Evolutionary conservation across 2,888 invertebrate species (phyloP).

Genomic region (Mesoligia furuncula): DNA sequence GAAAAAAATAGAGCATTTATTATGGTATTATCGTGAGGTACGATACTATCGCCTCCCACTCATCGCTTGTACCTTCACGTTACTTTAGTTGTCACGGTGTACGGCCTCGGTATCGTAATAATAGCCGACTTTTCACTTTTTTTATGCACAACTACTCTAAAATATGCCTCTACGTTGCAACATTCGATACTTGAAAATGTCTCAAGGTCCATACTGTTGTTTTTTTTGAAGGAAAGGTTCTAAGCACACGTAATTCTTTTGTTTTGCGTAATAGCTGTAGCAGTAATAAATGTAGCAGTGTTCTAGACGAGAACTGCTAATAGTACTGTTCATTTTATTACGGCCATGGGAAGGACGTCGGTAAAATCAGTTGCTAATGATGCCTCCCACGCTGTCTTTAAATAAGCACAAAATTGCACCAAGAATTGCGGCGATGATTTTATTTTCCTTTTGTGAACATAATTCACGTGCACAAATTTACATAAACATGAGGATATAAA

Average conservation of each 20-base stretch:
- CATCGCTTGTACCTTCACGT: slow-evolving; percentile 52
- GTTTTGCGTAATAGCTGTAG: slow-evolving; percentile 46
- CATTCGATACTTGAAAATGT: slow-evolving; percentile 66
- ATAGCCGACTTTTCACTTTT: slow-evolving; percentile 76
- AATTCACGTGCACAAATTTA: slow-evolving; percentile 2
- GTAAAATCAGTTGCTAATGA: slow-evolving; percentile 29
- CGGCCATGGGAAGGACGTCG: slow-evolving; percentile 54
- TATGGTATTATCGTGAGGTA: slow-evolving; percentile 37
- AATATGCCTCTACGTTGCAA: slow-evolving; percentile 72
- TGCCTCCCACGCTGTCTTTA: slow-evolving; percentile 22
- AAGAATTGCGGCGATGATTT: slow-evolving; percentile 1
- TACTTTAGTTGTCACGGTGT: slow-evolving; percentile 73
- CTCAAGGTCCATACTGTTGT: slow-evolving; percentile 65
- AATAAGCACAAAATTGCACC: not conserved
- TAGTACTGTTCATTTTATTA: slow-evolving; percentile 31
- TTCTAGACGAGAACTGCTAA: slow-evolving; percentile 34
- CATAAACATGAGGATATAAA: slow-evolving; percentile 22
- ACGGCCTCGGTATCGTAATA: slow-evolving; percentile 74
- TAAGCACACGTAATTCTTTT: slow-evolving; percentile 55
- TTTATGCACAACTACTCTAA: slow-evolving; percentile 72
- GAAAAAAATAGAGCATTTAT: slow-evolving; percentile 35
- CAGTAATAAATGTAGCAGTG: slow-evolving; percentile 15
- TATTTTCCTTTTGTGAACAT: slow-evolving; percentile 4
- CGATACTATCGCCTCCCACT: slow-evolving; percentile 54
- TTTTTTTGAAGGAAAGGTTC: slow-evolving; percentile 56